These are phyloP conservation scores for Falcunculus frontatus DNA, from an alignment of 2,113 vertebrate genomes.

Conservation along the genomic window DNA sequence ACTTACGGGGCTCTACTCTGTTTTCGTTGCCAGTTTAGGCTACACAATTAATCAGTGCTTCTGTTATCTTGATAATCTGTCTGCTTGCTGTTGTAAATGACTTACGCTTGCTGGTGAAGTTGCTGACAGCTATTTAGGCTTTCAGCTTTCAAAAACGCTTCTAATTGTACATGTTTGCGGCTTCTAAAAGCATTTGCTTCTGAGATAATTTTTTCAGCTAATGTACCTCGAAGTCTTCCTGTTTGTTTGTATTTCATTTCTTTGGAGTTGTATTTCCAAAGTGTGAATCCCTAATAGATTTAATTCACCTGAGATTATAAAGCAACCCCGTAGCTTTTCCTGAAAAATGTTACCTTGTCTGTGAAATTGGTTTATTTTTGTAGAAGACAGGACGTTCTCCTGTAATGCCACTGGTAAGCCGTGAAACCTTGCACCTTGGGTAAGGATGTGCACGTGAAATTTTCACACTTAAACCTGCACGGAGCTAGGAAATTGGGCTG, in stretches of 20 bases:
- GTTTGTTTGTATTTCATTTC: constrained; percentile 26
- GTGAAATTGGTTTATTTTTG: neutral
- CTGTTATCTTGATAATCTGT: constrained; percentile 25
- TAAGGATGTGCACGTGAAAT: fast-evolving
- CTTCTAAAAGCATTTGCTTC: neutral
- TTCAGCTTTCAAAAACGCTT: constrained; percentile 4
- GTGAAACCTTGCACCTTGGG: neutral
- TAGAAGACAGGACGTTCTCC: neutral
- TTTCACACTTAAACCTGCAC: neutral
- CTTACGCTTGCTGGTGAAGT: neutral
- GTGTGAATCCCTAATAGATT: neutral
- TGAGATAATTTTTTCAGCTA: neutral
- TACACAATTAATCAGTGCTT: constrained; percentile 37
- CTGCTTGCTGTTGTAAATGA: constrained; percentile 24
- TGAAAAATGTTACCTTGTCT: neutral
- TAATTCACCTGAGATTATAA: neutral
- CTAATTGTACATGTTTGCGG: neutral
- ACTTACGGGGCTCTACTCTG: neutral
- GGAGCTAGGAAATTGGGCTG: neutral
- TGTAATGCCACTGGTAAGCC: neutral
- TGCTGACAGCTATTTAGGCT: constrained; percentile 34
- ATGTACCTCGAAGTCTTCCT: neutral
- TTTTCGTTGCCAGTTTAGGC: constrained; percentile 15
- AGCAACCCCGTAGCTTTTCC: neutral
- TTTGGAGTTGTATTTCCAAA: neutral